Percentiles rank a stretch among this genome's conserved stretches.
These are phyloP conservation scores for Sula dactylatra DNA, from an alignment of 2,113 vertebrate genomes.

Conservation along the genomic window DNA sequence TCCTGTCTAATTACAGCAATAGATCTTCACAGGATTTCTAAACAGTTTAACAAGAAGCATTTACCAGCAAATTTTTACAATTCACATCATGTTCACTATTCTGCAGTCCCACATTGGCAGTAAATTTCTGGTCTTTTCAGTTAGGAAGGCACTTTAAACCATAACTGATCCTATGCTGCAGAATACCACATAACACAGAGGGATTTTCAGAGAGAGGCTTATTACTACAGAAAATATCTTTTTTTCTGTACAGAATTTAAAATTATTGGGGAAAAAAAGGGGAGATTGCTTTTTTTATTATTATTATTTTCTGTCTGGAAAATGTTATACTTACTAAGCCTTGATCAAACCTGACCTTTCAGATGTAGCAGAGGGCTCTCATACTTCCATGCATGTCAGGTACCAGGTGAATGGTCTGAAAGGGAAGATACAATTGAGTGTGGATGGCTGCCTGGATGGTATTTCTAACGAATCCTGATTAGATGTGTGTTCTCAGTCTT, in stretches of 20 bases:
- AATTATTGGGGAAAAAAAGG: background rate
- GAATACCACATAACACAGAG: background rate
- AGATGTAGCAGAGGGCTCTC: background rate
- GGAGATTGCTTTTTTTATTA: background rate
- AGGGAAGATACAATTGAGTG: background rate
- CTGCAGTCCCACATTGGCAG: background rate
- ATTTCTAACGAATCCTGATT: background rate
- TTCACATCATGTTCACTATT: background rate
- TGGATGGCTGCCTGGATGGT: rapidly evolving
- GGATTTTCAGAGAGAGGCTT: background rate
- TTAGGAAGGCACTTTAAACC: background rate
- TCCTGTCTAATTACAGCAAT: background rate
- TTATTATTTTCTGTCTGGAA: background rate
- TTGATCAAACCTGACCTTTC: background rate
- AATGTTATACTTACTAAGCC: background rate
- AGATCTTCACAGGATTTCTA: background rate
- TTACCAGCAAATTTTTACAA: background rate
- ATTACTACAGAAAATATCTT: background rate
- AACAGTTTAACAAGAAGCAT: background rate
- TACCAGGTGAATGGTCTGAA: background rate
- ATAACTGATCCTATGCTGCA: background rate
- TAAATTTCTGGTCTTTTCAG: background rate
- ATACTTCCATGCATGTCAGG: background rate
- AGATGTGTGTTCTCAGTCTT: background rate
- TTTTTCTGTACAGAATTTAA: background rate